These are phyloP conservation scores for Trichomycterus rosablanca DNA, from an alignment of 2,113 vertebrate genomes.

Conservation along the genomic window DNA sequence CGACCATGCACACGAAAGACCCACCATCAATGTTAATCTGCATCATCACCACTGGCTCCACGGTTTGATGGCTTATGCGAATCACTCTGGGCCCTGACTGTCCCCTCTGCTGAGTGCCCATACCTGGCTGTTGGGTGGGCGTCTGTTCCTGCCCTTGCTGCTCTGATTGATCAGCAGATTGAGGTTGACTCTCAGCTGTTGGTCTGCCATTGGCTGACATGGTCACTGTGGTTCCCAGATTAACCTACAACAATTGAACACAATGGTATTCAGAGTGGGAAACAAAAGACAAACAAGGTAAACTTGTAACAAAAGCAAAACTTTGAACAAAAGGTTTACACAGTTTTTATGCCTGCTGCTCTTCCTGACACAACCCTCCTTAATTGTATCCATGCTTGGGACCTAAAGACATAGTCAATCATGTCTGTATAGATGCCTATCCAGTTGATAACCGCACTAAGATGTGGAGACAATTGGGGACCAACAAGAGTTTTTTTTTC, in stretches of 20 bases:
- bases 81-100: constrained; percentile 76
- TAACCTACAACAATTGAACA: constrained; percentile 76
- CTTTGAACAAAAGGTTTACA: no score
- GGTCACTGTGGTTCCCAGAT: constrained; percentile 82
- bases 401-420: no score
- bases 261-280: no score
- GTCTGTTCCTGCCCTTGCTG: constrained; percentile 69
- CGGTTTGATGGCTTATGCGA: constrained; percentile 86
- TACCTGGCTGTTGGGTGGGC: constrained; percentile 62
- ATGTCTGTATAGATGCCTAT: no score
- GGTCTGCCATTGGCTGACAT: constrained; percentile 74
- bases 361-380: no score
- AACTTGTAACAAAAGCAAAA: no score
- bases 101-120: constrained; percentile 63
- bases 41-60: constrained; percentile 91
- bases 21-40: constrained; percentile 87
- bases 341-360: no score
- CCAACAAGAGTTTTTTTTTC: no score
- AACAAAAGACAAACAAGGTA: no score
- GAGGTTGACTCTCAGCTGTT: constrained; percentile 62
- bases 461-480: no score
- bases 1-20: constrained; percentile 4
- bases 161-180: constrained; percentile 60
- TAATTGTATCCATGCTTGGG: no score
- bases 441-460: no score